Evolutionary conservation across 2,888 invertebrate genomes (phyloP).

Genomic region (Petrophora chlorosata): DNA sequence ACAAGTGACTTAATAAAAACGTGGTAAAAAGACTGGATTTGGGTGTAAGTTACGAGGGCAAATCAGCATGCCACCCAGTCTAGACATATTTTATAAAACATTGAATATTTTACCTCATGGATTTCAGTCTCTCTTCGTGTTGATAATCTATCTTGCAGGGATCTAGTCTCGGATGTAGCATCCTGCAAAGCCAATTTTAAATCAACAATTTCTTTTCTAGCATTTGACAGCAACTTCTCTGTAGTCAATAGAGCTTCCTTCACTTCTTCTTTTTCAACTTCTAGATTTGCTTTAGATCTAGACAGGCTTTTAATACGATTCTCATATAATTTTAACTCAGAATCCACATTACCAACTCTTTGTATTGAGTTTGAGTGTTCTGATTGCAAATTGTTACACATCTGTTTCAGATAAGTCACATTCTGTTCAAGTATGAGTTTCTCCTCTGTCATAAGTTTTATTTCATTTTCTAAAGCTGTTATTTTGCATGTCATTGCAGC

Average conservation of each 20-base stretch:
- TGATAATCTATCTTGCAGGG: constrained; percentile 73
- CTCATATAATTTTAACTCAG: constrained; percentile 75
- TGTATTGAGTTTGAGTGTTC: constrained; percentile 51
- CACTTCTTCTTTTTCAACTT: constrained; percentile 85
- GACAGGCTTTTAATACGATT: constrained; percentile 75
- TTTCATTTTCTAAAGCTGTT: constrained; percentile 70
- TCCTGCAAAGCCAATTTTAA: constrained; percentile 86
- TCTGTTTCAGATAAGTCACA: constrained; percentile 69
- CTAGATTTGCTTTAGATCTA: constrained; percentile 84
- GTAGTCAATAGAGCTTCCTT: constrained; percentile 82
- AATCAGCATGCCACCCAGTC: no score
- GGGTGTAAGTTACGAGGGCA: no score
- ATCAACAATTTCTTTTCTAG: constrained; percentile 87
- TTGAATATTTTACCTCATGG: constrained; percentile 72
- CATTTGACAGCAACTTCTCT: constrained; percentile 86
- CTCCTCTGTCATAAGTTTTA: constrained; percentile 72
- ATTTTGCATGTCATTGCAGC: constrained; percentile 69
- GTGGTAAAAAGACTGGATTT: no score
- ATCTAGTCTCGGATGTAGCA: constrained; percentile 84
- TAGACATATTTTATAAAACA: no score
- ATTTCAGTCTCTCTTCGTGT: constrained; percentile 56
- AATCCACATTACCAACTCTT: constrained; percentile 60
- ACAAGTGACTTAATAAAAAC: no score
- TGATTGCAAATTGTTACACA: constrained; percentile 68
- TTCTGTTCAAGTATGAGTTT: constrained; percentile 73